Conservation (phyloP, 2,888 invertebrate species). For the Temnothorax rugatulus region DNA sequence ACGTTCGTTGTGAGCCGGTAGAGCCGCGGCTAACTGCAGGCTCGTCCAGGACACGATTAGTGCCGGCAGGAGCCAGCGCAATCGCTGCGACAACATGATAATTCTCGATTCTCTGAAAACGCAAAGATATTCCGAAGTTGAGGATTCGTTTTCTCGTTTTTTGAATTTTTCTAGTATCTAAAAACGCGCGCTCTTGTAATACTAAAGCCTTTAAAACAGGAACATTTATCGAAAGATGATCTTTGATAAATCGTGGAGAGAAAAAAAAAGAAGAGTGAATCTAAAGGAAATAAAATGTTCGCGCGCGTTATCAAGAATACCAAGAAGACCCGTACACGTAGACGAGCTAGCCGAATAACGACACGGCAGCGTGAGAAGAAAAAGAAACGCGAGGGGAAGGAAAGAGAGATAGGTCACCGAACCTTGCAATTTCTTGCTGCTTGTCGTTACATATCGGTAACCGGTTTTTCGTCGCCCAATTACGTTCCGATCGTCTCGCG, state of each 20-base stretch:
- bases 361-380: background rate
- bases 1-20: conserved; percentile 77
- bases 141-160: background rate
- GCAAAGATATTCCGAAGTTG: background rate
- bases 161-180: background rate
- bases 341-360: background rate
- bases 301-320: background rate
- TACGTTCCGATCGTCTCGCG: background rate
- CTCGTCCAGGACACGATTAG: conserved; percentile 68
- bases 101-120: conserved; percentile 28
- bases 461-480: conserved; percentile 11
- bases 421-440: conserved; percentile 38
- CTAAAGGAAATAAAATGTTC: background rate
- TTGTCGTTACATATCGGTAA: conserved; percentile 19
- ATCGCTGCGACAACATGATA: conserved; percentile 70
- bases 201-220: too few species aligned
- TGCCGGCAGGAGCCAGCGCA: conserved; percentile 76
- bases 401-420: conserved; percentile 48
- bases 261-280: background rate
- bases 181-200: background rate
- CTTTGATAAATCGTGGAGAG: background rate
- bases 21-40: conserved; percentile 54
- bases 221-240: background rate
- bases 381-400: conserved; percentile 12
- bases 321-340: background rate